Evolutionary conservation across 2,113 vertebrate genomes (phyloP).

Genomic region (Tringa solitaria): DNA sequence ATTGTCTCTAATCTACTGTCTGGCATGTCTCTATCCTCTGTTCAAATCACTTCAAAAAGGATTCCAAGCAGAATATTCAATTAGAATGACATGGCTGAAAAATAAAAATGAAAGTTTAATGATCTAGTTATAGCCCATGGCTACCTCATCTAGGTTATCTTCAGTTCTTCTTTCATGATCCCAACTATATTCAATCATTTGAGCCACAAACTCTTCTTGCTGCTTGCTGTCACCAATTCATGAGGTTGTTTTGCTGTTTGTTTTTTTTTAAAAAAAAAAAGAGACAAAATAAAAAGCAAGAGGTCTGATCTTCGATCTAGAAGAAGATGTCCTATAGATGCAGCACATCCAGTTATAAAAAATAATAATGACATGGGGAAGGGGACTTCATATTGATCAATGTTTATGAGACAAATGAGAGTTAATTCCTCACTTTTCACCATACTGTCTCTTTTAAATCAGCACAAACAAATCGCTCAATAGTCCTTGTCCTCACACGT

Average conservation of each 20-base stretch:
- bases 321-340: not conserved
- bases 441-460: not conserved
- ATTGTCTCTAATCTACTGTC: not conserved
- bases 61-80: not conserved
- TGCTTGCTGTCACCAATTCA: not conserved
- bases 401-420: not conserved
- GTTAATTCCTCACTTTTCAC: not conserved
- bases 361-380: not conserved
- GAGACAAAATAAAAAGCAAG: not conserved
- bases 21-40: not conserved
- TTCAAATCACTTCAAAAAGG: not conserved
- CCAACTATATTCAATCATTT: not conserved
- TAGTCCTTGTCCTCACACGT: not conserved
- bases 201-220: not conserved
- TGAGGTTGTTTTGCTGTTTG: not conserved
- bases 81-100: not conserved
- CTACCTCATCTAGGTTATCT: not conserved
- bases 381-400: not conserved
- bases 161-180: not conserved
- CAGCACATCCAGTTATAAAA: not conserved
- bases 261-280: not conserved
- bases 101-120: slow-evolving; percentile 1
- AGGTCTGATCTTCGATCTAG: not conserved
- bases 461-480: not conserved
- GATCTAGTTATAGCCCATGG: not conserved